Conservation (phyloP, 2,888 invertebrate genomes). For the Sinohyriopsis cumingii region DNA sequence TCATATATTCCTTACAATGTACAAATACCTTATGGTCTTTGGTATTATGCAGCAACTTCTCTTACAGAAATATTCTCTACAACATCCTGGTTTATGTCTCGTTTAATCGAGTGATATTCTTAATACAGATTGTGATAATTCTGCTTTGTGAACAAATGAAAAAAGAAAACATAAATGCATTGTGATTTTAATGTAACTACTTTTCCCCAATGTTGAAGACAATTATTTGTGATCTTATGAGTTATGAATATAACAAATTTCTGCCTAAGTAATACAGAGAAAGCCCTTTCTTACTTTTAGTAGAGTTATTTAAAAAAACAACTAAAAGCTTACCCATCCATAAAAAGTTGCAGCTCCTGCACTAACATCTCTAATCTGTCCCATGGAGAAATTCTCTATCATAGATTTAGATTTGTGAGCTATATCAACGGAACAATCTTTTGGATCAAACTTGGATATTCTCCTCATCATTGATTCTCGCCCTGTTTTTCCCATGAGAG, state of each 20-base stretch:
- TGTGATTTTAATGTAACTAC: not conserved
- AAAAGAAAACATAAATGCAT: no score
- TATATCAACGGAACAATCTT: conserved; percentile 49
- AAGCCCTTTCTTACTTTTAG: not conserved
- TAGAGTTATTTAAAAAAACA: not conserved
- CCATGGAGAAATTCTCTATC: conserved; percentile 56
- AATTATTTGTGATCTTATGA: no score
- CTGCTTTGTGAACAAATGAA: no score
- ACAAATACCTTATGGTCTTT: no score
- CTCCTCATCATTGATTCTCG: conserved; percentile 67
- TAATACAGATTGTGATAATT: no score
- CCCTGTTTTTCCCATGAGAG: conserved; percentile 67
- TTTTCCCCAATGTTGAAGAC: no score
- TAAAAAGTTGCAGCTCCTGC: conserved; percentile 71
- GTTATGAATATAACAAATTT: not conserved
- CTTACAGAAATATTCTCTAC: no score
- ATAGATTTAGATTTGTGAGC: conserved; percentile 58
- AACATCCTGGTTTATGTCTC: no score
- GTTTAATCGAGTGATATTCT: no score
- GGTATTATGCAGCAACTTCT: no score
- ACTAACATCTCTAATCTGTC: conserved; percentile 67
- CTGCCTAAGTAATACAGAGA: not conserved
- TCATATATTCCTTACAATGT: no score
- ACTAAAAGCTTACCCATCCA: conserved; percentile 63
- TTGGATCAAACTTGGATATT: conserved; percentile 63